Percentiles rank a stretch among this genome's conserved stretches.
Evolutionary conservation across 2,888 invertebrate genomes (phyloP).

Genomic region (Lasioglossum figueresi): DNA sequence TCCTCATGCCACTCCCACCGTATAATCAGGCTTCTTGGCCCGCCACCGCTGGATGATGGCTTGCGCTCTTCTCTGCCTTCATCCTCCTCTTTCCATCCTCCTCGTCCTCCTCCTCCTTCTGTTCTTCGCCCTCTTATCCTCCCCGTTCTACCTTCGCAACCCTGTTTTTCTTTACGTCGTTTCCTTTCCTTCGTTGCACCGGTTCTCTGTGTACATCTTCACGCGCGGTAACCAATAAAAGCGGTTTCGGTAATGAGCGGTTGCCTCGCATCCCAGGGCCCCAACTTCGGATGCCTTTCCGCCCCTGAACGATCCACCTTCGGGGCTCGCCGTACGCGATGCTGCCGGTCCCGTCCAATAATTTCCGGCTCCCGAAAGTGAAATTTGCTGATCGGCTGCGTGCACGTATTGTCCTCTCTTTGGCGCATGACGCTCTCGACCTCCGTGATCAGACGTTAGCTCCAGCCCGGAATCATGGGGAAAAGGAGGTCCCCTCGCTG

Average conservation of each 20-base stretch:
- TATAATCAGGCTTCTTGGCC: conserved; percentile 72
- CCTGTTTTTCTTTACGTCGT: conserved; percentile 63
- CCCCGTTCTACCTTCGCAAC: conserved; percentile 11
- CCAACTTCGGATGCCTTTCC: conserved; percentile 60
- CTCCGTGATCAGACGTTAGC: neutral
- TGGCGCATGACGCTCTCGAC: neutral
- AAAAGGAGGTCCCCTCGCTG: neutral
- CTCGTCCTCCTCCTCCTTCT: conserved; percentile 45
- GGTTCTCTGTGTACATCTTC: conserved; percentile 71
- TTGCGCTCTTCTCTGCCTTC: conserved; percentile 44
- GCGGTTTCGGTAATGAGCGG: conserved; percentile 76
- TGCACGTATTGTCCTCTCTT: conserved; percentile 8
- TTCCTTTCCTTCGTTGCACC: conserved; percentile 64
- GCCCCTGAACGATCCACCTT: conserved; percentile 56
- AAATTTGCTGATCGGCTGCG: conserved; percentile 62
- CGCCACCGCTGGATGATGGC: conserved; percentile 68
- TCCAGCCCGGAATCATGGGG: neutral
- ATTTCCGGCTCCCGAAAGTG: conserved; percentile 69
- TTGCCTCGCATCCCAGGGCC: conserved; percentile 65
- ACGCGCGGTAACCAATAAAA: conserved; percentile 77
- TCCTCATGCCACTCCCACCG: conserved; percentile 73
- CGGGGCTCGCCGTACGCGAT: conserved; percentile 28
- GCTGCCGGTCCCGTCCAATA: conserved; percentile 53
- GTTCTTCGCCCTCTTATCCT: conserved; percentile 36
- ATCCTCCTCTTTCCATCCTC: conserved; percentile 36